Conservation (phyloP, 2,797 vertebrate genomes). For the Carcharodon carcharias region DNA sequence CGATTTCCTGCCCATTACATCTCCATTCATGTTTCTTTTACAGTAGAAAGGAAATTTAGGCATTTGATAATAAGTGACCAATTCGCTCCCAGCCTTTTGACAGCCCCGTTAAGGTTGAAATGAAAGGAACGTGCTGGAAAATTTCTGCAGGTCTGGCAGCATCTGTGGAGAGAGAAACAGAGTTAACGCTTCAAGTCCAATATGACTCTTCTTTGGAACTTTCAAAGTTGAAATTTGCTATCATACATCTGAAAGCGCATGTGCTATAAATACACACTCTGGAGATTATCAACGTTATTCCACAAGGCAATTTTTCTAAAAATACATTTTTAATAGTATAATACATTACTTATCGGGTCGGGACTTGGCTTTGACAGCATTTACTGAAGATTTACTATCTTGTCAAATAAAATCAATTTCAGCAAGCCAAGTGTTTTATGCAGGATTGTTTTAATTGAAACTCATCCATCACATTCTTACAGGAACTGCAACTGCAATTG, state of each 20-base stretch:
- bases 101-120: neutral
- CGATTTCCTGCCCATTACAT: neutral
- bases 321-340: neutral
- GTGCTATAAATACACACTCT: neutral
- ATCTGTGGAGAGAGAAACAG: too few relatives aligned
- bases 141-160: too few relatives aligned
- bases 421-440: neutral
- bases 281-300: neutral
- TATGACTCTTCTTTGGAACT: too few relatives aligned
- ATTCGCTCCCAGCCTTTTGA: neutral
- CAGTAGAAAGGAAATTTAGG: neutral
- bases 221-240: neutral
- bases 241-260: neutral
- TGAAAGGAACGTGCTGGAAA: too few relatives aligned
- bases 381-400: slow-evolving; percentile 31
- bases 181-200: too few relatives aligned
- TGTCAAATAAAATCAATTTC: slow-evolving; percentile 26
- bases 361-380: neutral
- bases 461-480: slow-evolving; percentile 16
- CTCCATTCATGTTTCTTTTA: neutral
- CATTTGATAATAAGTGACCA: neutral
- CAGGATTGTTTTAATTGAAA: slow-evolving; percentile 23
- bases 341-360: neutral
- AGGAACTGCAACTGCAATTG: neutral
- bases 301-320: neutral